Conservation (phyloP, 2,888 invertebrate species). For the Ennomos fuscantarius region DNA sequence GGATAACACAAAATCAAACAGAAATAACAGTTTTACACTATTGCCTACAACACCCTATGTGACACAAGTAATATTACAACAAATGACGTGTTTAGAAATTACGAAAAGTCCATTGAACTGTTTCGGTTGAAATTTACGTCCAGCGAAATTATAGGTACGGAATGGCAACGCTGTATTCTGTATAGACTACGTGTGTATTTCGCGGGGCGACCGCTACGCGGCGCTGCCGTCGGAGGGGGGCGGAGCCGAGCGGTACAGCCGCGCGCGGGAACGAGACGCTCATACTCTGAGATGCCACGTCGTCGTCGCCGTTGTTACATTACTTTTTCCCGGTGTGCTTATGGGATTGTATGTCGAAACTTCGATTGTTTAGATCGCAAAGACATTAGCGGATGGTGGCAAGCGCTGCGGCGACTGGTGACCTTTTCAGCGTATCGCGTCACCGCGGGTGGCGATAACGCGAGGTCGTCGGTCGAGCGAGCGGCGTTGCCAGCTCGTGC, state of each 20-base stretch:
- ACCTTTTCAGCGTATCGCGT: conserved; percentile 78
- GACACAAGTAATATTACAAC: conserved; percentile 72
- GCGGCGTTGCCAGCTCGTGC: conserved; percentile 77
- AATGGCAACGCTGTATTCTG: conserved; percentile 85
- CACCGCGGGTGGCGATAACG: conserved; percentile 76
- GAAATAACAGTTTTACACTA: conserved; percentile 71
- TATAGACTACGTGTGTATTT: conserved; percentile 73
- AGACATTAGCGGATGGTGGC: conserved; percentile 70
- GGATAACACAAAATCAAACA: conserved; percentile 72
- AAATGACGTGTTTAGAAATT: conserved; percentile 77
- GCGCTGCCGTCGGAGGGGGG: conserved; percentile 73
- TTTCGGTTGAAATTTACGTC: conserved; percentile 84
- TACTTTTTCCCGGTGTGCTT: conserved; percentile 66
- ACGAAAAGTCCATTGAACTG: conserved; percentile 85
- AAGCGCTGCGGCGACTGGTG: conserved; percentile 66
- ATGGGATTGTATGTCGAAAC: conserved; percentile 72
- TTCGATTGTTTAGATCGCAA: conserved; percentile 75
- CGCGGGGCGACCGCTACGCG: conserved; percentile 76
- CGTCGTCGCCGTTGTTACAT: conserved; percentile 56
- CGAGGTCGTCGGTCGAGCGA: conserved; percentile 79
- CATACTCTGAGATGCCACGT: conserved; percentile 42
- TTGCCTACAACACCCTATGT: conserved; percentile 68
- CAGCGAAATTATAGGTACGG: conserved; percentile 85
- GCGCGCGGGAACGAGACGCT: conserved; percentile 69
- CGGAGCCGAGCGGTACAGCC: conserved; percentile 69